phyloP scores from a whole-genome alignment of 2,888 invertebrate species.

The Aphodius granarius region DNA sequence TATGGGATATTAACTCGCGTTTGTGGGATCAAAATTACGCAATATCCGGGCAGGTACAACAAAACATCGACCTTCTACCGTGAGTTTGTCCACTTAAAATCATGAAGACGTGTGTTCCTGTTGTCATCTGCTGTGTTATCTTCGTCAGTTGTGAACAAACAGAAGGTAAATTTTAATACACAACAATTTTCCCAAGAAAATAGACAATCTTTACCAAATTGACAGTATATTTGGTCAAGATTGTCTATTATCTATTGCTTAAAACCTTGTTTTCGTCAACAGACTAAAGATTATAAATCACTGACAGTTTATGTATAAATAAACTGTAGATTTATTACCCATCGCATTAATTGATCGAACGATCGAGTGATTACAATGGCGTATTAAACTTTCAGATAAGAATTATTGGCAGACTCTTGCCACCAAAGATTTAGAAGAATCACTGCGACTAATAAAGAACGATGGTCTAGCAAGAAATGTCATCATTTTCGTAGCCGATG shows the following conservation, averaged over 20 bases:
- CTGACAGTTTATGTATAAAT: no score
- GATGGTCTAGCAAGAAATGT: slow-evolving; percentile 71
- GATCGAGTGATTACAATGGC: no score
- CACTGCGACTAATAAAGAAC: slow-evolving; percentile 39
- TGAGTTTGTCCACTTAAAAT: not conserved
- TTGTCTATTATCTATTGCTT: no score
- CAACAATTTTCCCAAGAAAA: no score
- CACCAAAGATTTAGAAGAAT: slow-evolving; percentile 40
- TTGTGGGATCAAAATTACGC: not conserved
- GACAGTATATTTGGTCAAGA: no score
- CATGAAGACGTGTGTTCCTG: not conserved
- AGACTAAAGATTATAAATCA: no score
- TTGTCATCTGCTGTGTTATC: not conserved
- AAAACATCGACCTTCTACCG: not conserved
- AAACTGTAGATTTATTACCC: no score
- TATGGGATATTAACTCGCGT: not conserved
- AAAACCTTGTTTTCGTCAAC: no score
- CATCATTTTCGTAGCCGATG: slow-evolving; percentile 86
- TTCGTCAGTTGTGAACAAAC: not conserved
- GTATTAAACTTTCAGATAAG: slow-evolving; percentile 39
- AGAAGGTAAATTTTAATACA: no score
- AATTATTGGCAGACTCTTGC: slow-evolving; percentile 45
- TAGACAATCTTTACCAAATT: no score
- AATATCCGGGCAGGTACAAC: not conserved
- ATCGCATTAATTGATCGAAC: no score